Evolutionary conservation across 1,140 invertebrate species (phyloP).

Genomic region (Drosophila mauritiana): DNA sequence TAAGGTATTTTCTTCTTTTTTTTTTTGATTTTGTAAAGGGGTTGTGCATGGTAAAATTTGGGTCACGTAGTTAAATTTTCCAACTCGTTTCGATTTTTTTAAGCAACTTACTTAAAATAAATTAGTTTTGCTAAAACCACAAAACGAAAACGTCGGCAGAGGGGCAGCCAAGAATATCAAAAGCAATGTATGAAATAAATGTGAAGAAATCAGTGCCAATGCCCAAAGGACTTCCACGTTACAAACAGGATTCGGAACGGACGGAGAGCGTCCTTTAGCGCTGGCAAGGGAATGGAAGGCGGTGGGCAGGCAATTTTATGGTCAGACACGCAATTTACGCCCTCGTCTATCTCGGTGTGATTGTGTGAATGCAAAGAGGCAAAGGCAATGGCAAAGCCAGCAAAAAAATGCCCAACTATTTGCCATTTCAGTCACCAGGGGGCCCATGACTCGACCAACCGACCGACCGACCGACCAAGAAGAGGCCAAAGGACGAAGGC

Average conservation of each 20-base stretch:
- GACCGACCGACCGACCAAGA: neutral
- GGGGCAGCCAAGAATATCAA: conserved; percentile 41
- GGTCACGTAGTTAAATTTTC: conserved; percentile 66
- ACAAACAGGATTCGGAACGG: conserved; percentile 59
- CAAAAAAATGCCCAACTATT: conserved; percentile 76
- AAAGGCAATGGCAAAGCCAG: conserved; percentile 25
- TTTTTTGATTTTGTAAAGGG: conserved; percentile 4
- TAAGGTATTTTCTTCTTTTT: neutral
- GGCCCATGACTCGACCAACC: conserved; percentile 28
- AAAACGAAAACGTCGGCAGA: conserved; percentile 33
- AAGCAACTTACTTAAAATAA: conserved; percentile 75
- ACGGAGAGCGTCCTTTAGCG: conserved; percentile 63
- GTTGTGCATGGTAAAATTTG: conserved; percentile 65
- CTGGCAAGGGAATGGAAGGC: conserved; percentile 1
- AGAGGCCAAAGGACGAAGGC: conserved; percentile 18
- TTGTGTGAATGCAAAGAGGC: conserved; percentile 66
- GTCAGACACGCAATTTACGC: conserved; percentile 76
- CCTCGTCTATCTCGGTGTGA: conserved; percentile 45
- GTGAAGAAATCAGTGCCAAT: conserved; percentile 77
- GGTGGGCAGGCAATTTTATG: conserved; percentile 67
- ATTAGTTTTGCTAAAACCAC: conserved; percentile 76
- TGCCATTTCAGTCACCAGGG: conserved; percentile 72
- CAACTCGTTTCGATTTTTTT: conserved; percentile 26
- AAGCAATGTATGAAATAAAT: conserved; percentile 71
- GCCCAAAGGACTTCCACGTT: conserved; percentile 68